Percentiles rank a stretch among this genome's conserved stretches.
Conservation (phyloP, 1,140 invertebrate species). For the Parapsyche elsis region DNA sequence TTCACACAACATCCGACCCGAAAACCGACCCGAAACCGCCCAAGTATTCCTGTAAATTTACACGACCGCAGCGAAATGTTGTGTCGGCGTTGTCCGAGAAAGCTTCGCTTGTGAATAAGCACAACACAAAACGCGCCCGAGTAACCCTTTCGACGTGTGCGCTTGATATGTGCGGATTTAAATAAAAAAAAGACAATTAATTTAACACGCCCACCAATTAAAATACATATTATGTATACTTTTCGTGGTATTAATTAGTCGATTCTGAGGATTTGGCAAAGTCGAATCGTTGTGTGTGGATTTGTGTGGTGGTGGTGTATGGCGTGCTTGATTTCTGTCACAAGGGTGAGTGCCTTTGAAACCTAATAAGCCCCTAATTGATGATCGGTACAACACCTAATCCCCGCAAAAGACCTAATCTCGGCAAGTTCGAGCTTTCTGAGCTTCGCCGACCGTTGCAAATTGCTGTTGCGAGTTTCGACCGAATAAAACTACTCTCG, state of each 20-base stretch:
- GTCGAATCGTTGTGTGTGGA: not conserved
- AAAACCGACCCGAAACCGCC: conserved; percentile 21
- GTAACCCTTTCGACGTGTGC: no score
- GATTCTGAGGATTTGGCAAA: not conserved
- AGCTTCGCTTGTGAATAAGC: no score
- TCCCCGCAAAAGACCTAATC: conserved; percentile 29
- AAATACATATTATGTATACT: no score
- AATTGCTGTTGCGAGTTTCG: conserved; percentile 27
- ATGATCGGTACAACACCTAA: conserved; percentile 29
- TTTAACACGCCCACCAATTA: no score
- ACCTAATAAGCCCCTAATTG: conserved; percentile 29
- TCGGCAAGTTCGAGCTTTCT: conserved; percentile 15
- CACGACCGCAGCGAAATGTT: conserved; percentile 27
- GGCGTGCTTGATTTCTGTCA: conserved; percentile 12
- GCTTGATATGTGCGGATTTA: no score
- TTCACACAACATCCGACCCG: conserved; percentile 29
- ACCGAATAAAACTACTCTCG: conserved; percentile 15
- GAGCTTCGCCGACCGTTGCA: conserved; percentile 23
- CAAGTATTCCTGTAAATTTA: conserved; percentile 35
- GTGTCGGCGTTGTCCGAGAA: no score
- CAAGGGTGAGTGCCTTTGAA: not conserved
- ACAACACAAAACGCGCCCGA: no score
- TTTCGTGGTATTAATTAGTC: not conserved
- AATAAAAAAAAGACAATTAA: no score
- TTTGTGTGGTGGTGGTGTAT: not conserved